Evolutionary conservation across 1,140 invertebrate genomes (phyloP).

Genomic region (Brevipalpus yothersi): DNA sequence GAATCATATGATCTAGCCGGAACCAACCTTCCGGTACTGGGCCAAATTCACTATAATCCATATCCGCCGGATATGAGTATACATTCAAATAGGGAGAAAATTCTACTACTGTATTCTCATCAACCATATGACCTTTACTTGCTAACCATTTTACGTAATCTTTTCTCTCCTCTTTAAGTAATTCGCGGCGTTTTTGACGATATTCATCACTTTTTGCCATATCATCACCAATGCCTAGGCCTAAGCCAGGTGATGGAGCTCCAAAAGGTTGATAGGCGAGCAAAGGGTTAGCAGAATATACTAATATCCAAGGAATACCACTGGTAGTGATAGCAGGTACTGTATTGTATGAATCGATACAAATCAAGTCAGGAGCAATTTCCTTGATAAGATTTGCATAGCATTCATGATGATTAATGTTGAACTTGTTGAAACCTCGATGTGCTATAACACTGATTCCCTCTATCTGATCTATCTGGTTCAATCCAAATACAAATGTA

Average conservation of each 20-base stretch:
- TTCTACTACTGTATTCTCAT: no score
- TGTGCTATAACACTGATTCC: no score
- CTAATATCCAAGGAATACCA: neutral
- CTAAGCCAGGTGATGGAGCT: constrained; percentile 1
- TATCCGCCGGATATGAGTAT: constrained; percentile 1
- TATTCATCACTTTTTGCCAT: neutral
- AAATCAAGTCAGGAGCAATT: constrained; percentile 5
- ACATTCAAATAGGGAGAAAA: constrained; percentile 2
- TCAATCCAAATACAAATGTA: no score
- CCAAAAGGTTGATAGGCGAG: neutral
- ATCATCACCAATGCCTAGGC: neutral
- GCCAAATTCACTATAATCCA: constrained; percentile 1
- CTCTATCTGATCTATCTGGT: no score
- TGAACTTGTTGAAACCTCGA: no score
- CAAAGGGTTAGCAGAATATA: constrained; percentile 5
- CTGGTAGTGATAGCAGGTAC: neutral
- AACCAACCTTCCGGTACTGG: neutral
- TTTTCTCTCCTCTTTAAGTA: neutral
- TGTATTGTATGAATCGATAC: constrained; percentile 3
- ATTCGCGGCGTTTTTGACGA: neutral
- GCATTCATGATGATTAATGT: no score
- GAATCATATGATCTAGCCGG: neutral
- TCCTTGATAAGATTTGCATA: neutral
- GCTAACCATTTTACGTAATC: neutral
- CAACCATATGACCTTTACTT: neutral